phyloP scores from a whole-genome alignment of 2,888 invertebrate genomes.

The Drosophila eohydei region DNA sequence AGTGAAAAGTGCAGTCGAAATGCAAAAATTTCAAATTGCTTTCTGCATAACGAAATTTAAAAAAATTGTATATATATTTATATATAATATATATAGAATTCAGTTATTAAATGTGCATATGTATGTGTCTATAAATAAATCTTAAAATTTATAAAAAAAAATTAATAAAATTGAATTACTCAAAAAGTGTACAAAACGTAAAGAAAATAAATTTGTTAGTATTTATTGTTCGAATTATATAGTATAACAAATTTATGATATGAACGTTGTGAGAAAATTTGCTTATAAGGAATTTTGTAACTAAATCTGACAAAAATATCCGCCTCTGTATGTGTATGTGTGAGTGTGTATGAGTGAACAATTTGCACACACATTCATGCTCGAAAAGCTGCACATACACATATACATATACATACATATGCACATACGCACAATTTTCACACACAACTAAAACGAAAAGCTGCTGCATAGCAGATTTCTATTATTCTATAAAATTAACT shows the following conservation, averaged over 20 bases:
- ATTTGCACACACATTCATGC: conserved; percentile 51
- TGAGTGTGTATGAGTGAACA: conserved; percentile 43
- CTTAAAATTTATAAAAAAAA: conserved; percentile 21
- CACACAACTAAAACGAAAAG: conserved; percentile 29
- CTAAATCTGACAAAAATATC: conserved; percentile 76
- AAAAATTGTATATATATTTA: conserved; percentile 14
- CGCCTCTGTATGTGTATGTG: conserved; percentile 46
- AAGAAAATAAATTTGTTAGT: conserved; percentile 1
- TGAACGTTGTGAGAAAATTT: conserved; percentile 56
- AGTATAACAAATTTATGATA: conserved; percentile 44
- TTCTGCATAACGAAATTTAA: conserved; percentile 20
- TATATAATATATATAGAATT: neutral
- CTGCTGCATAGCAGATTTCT: conserved; percentile 37
- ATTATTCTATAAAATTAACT: conserved; percentile 75
- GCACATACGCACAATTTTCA: conserved; percentile 65
- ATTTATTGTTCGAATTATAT: conserved; percentile 27
- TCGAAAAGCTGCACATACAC: conserved; percentile 37
- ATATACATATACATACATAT: conserved; percentile 34
- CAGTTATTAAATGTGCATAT: conserved; percentile 53
- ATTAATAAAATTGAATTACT: conserved; percentile 12
- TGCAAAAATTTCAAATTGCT: conserved; percentile 14
- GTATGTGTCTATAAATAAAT: conserved; percentile 60
- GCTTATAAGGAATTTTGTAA: conserved; percentile 85
- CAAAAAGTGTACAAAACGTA: conserved; percentile 44
- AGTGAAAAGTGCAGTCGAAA: conserved; percentile 68